A percentile compares a stretch with the other conserved stretches of the same genome.
Evolutionary conservation across 2,113 vertebrate genomes (phyloP).

Genomic region (Recurvirostra avosetta): DNA sequence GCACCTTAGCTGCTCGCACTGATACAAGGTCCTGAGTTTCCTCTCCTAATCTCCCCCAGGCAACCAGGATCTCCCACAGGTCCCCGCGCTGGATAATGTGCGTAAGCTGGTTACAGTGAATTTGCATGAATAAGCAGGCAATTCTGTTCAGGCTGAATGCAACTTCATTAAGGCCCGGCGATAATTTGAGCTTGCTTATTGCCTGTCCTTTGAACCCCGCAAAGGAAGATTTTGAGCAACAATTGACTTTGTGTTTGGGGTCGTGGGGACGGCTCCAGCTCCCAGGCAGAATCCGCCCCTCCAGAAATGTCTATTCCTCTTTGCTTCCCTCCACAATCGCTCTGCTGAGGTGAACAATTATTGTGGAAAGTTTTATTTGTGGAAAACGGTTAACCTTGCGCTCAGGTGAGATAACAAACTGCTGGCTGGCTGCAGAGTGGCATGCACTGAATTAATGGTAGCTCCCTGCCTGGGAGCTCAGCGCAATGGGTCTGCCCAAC

Average conservation of each 20-base stretch:
- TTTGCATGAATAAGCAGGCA: conserved; percentile 2
- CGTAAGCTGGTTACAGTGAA: neutral
- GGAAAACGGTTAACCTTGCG: neutral
- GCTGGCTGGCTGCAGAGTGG: neutral
- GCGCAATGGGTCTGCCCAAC: rapidly evolving
- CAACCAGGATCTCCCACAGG: neutral
- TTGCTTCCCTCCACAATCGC: neutral
- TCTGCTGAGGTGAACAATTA: neutral
- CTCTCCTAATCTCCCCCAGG: neutral
- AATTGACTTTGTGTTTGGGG: neutral
- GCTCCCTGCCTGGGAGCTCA: neutral
- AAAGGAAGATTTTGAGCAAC: neutral
- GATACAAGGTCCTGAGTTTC: neutral
- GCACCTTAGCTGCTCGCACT: neutral
- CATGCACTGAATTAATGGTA: neutral
- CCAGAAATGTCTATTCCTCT: neutral
- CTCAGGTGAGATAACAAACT: neutral
- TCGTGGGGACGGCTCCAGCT: neutral
- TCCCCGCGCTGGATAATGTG: neutral
- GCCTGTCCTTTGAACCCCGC: neutral
- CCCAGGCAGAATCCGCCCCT: neutral
- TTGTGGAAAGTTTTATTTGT: neutral
- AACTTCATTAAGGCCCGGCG: neutral
- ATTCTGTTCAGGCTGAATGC: neutral
- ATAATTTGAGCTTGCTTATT: neutral